Evolutionary conservation across 2,888 invertebrate genomes (phyloP), one percentile per base, ranked within the genome.

Genomic region (Neoscelio sp.): DNA sequence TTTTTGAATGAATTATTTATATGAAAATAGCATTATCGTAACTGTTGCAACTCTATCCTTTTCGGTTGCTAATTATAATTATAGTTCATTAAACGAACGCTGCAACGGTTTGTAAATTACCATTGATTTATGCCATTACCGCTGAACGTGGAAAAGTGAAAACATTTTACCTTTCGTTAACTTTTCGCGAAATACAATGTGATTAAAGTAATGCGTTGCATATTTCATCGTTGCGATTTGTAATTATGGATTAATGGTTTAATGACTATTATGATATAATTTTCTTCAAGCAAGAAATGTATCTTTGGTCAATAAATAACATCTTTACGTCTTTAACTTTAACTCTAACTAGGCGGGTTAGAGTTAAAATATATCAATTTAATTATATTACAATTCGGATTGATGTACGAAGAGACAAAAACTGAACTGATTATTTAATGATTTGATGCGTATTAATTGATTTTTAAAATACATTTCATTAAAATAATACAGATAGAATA

Each of bases 251-350:
- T 44, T 62, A 46, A 23, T 46, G 30, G 33, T 23, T 2, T 6
- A 10, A 4, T 13, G 42, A 52, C n/a, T 10, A 20, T 56, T 70
- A 58, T 35, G 40, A 54, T 50, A 38, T 38, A 10, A 48, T 48
- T 62, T 48, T 35, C n/a, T 62, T 68, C 15, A 20, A 15, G 10
- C 6, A 58, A 50, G 50, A 68, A 68, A 40, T 40, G 15, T 17
- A 10, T 10, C 30, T 40, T 18, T 18, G 12, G 15, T 17, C 28
- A 18, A 38, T 58, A 60, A 18, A 52, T 50, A 13, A 35, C 44
- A 12, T n/a, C 33, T 56, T 68, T 68, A 68, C 38, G 48, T 28
- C 56, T 68, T 58, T 28, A 40, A 58, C 20, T 23, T 67, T 54
- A n/a, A n/a, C n/a, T n/a, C n/a, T 67, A 54, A 67, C 20, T 54